phyloP scores from a whole-genome alignment of 1,140 invertebrate genomes.

The Drosophila repletoides region DNA sequence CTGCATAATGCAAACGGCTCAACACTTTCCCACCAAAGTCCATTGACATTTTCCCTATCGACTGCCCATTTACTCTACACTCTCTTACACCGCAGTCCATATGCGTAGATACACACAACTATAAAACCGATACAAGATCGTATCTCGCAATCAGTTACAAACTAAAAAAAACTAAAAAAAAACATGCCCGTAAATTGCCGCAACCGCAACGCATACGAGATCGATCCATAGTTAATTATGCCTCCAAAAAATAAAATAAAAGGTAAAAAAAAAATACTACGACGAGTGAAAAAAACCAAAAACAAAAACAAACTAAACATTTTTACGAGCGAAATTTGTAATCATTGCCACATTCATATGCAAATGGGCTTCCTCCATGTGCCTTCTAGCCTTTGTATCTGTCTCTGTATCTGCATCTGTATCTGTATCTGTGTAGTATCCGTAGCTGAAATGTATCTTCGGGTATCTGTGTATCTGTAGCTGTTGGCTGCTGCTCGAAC shows the following conservation, averaged over 20 bases:
- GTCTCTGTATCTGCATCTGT: conserved; percentile 17
- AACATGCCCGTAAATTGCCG: conserved; percentile 61
- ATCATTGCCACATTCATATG: conserved; percentile 81
- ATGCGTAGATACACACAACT: conserved; percentile 20
- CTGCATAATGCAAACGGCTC: conserved; percentile 66
- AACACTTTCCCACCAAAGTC: conserved; percentile 76
- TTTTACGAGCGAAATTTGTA: conserved; percentile 81
- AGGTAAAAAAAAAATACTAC: conserved; percentile 28
- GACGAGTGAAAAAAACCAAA: conserved; percentile 21
- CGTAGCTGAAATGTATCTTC: neutral
- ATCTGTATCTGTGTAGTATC: conserved; percentile 2
- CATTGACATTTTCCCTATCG: conserved; percentile 69
- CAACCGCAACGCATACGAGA: conserved; percentile 54
- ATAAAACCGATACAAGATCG: conserved; percentile 67
- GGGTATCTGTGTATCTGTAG: conserved; percentile 17
- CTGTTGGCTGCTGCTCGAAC: conserved; percentile 70
- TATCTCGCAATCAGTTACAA: conserved; percentile 61
- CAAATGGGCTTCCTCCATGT: conserved; percentile 57
- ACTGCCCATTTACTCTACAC: conserved; percentile 20
- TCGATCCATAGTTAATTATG: conserved; percentile 74
- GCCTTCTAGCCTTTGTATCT: conserved; percentile 8
- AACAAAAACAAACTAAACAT: conserved; percentile 69
- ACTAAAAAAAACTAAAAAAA: no score
- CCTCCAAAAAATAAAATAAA: conserved; percentile 39
- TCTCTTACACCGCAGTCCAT: conserved; percentile 1